Evolutionary conservation across 2,113 vertebrate species (phyloP), one percentile per base, ranked within the genome.

Genomic region (Vidua macroura): DNA sequence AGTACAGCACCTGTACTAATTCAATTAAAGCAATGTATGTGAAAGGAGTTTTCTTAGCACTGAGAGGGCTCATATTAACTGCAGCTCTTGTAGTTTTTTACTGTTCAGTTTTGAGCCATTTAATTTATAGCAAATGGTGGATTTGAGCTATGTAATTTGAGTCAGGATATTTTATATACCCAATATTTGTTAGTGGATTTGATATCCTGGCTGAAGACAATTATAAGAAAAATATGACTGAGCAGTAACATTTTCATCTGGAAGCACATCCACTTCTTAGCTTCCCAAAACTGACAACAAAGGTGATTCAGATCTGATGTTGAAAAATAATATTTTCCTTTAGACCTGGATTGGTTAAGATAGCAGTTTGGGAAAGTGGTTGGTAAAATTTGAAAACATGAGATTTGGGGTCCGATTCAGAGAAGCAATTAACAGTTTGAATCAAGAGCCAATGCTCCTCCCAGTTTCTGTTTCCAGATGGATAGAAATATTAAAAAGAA

Each of bases 401-500:
- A 85, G 52, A n/a, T 92, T 80, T 95, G 68, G 92, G 64, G 77
- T 60, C 51, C 90, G 55, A 41, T 92, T 85, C 80, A 96, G 68
- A 73, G 87, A 60, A 89, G 56, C 44, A 92, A 79, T 83, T 83
- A 83, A 37, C 31, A 89, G 43, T 39, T 95, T 79, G 67, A 80
- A 60, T 73, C 51, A 51, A 41, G 67, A 70, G 74, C 69, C 92
- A 84, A 6, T 43, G 80, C 27, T 94, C 70, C 58, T 94, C 93
- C 77, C 75, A 70, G 4, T 66, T 92, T 63, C 53, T 88, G 17
- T 56, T 94, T 92, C 86, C 86, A 96, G 53, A 84, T 86, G 80
- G 58, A 59, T 22, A 73, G 51, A 92, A 92, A 94, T 86, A 93
- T 81, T 86, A 56, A 67, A 82, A 90, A 83, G 1, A 86, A 68